Evolutionary conservation across 2,113 vertebrate species (phyloP), one percentile per base, ranked within the genome.

Genomic region (Peromyscus maniculatus): DNA sequence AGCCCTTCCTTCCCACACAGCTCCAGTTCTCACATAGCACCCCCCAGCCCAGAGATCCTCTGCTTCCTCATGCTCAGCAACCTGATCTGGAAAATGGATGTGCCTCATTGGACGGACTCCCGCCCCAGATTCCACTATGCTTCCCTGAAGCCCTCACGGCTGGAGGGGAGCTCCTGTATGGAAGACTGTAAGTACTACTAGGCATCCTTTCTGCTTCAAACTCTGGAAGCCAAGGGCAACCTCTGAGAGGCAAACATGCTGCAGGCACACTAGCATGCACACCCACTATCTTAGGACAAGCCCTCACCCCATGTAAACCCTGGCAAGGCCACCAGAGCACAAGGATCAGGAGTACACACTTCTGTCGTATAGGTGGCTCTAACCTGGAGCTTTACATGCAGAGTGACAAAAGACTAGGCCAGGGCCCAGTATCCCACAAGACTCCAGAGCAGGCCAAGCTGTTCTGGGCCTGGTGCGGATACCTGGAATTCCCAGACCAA

Each of bases 141-240:
- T 67, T 24, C 39, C 4, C 46, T 36, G 19, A n/a, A 69, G 46
- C 7, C 11, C 39, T 26, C 88, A 17, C 3, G 10, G 19, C 21
- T 55, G 59, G 80, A 12, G 17, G 57, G 22, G 43, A 46, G 24
- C 43, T n/a, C 5, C 66, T 2, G 0, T 11, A 7, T 0, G 4
- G 43, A 17, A 67, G 12, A 0, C 33, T 12, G 28, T 52, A 7
- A n/a, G 46, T 17, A 33, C 15, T 24, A 17, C 46, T 9, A 4
- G 12, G 11, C 24, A 5, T 21, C 22, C 43, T 39, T 52, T 52
- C 17, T 43, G 33, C 66, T 66, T 17, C 39, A 1, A 24, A 22
- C 36, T 49, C 84, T 62, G 22, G 10, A 46, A 24, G 57, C n/a
- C 39, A n/a, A 62, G 49, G 12, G 15, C 7, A 55, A 39, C 26